These are phyloP conservation scores for Nymphalis io DNA, from an alignment of 1,140 invertebrate species.

Conservation along the genomic window DNA sequence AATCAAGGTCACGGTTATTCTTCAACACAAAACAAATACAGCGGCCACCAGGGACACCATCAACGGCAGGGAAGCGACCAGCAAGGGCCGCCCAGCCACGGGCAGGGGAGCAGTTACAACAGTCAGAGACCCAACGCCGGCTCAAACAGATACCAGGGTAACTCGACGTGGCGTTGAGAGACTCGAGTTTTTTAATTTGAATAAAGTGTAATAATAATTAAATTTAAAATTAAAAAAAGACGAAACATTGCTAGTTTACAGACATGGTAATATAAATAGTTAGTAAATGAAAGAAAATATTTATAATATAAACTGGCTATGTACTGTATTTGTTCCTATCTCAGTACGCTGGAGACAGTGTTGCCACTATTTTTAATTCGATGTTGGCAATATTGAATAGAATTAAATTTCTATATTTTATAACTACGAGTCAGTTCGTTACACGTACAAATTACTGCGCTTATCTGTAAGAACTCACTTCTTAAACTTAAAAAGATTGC, in stretches of 20 bases:
- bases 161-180: constrained; percentile 48
- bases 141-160: constrained; percentile 38
- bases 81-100: constrained; percentile 9
- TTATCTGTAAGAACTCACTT: no score
- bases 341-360: no score
- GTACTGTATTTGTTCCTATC: no score
- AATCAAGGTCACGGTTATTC: constrained; percentile 29
- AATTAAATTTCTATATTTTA: background rate
- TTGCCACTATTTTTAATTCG: no score
- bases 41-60: constrained; percentile 3
- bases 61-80: constrained; percentile 26
- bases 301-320: no score
- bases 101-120: constrained; percentile 21
- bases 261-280: no score
- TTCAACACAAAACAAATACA: background rate
- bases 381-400: background rate
- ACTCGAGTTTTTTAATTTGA: background rate
- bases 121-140: constrained; percentile 25
- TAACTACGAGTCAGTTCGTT: no score
- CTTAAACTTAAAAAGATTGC: no score
- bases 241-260: no score
- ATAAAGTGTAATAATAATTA: background rate
- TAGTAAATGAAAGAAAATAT: no score
- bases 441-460: no score
- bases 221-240: no score